These are phyloP conservation scores for Lepus timidus DNA, from an alignment of 2,113 vertebrate genomes.

Conservation along the genomic window DNA sequence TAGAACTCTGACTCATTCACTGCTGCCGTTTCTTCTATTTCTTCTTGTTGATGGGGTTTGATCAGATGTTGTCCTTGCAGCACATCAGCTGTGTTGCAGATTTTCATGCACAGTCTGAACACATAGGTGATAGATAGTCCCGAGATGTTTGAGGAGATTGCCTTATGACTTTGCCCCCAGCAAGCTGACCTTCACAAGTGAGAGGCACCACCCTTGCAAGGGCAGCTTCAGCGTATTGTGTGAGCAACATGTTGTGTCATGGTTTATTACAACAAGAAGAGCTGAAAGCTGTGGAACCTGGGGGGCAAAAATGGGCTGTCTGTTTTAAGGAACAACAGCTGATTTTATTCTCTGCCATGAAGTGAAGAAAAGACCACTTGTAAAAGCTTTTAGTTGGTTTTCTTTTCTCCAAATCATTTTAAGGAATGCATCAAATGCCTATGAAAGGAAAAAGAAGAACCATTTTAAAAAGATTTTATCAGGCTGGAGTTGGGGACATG, in stretches of 20 bases:
- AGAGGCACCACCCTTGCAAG: constrained; percentile 56
- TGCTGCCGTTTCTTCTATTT: constrained; percentile 37
- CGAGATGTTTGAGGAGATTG: constrained; percentile 68
- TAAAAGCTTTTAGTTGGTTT: constrained; percentile 81
- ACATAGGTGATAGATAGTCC: constrained; percentile 62
- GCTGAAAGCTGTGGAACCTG: constrained; percentile 56
- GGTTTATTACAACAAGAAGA: constrained; percentile 66
- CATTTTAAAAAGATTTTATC: constrained; percentile 71
- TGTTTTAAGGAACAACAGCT: constrained; percentile 60
- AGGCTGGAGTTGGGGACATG: constrained; percentile 29
- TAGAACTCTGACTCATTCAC: constrained; percentile 65
- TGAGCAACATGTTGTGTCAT: constrained; percentile 76
- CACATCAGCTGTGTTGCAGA: constrained; percentile 57
- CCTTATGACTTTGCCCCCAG: constrained; percentile 79
- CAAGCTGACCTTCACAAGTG: constrained; percentile 78
- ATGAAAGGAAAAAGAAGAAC: constrained; percentile 52
- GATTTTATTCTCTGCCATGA: constrained; percentile 69
- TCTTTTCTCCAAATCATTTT: constrained; percentile 69
- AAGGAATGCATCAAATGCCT: constrained; percentile 52
- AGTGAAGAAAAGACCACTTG: constrained; percentile 73
- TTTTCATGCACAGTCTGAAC: constrained; percentile 66
- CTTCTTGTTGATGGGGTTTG: constrained; percentile 73
- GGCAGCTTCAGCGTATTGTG: constrained; percentile 68
- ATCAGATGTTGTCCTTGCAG: constrained; percentile 36
- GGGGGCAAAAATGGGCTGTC: constrained; percentile 51